These are phyloP conservation scores for Elgaria multicarinata DNA, from an alignment of 2,113 vertebrate species.

Conservation along the genomic window DNA sequence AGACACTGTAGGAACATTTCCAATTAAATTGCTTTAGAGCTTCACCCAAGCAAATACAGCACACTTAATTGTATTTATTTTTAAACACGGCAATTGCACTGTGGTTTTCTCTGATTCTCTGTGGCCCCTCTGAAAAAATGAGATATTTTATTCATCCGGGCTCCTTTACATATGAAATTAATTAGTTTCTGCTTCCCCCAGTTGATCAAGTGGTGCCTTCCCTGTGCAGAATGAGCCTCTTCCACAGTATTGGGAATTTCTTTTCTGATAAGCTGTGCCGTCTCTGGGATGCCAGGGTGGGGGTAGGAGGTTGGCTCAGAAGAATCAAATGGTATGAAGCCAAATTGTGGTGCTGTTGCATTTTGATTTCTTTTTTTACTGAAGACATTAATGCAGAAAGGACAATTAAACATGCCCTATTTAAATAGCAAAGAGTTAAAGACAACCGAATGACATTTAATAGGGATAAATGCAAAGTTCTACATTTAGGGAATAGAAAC, in stretches of 20 bases:
- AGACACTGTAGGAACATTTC: slow-evolving; percentile 51
- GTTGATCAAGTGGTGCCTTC: slow-evolving; percentile 37
- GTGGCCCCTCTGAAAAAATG: slow-evolving; percentile 36
- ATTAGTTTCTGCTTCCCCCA: slow-evolving; percentile 39
- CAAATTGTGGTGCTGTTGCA: neutral
- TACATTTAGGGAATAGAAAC: no score
- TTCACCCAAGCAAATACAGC: slow-evolving; percentile 25
- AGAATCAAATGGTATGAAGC: neutral
- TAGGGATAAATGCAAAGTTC: no score
- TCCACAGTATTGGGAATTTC: slow-evolving; percentile 23
- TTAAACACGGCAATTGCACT: slow-evolving; percentile 50
- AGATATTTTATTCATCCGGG: slow-evolving; percentile 34
- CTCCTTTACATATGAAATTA: slow-evolving; percentile 42
- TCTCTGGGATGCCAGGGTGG: no score
- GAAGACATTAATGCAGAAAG: neutral
- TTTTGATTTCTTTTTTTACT: neutral
- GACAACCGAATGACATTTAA: no score
- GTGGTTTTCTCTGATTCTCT: slow-evolving; percentile 61
- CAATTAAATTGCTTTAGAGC: slow-evolving; percentile 44
- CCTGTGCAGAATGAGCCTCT: neutral
- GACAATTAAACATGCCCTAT: neutral
- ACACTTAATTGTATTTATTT: neutral
- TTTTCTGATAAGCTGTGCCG: slow-evolving; percentile 14
- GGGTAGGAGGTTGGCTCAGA: neutral
- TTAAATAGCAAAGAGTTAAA: neutral